phyloP scores from a whole-genome alignment of 2,113 vertebrate genomes.

The Heterochromis multidens region DNA sequence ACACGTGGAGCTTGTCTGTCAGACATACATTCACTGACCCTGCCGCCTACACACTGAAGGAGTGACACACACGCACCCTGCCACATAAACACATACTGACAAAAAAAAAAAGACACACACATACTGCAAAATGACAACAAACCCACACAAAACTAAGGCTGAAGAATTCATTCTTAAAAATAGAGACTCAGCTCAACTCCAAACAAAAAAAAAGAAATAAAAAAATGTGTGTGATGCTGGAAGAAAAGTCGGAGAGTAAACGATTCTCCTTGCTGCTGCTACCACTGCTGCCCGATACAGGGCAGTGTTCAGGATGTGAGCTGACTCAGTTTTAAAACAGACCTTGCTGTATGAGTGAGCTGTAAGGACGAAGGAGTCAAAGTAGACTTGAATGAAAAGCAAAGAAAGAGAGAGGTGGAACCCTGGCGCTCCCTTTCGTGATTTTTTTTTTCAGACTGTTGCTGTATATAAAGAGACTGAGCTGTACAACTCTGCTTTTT shows the following conservation, averaged over 20 bases:
- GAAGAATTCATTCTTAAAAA: slow-evolving; percentile 36
- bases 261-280: slow-evolving; percentile 64
- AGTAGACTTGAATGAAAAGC: not conserved
- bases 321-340: slow-evolving; percentile 21
- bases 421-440: not conserved
- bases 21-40: slow-evolving; percentile 45
- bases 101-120: not conserved
- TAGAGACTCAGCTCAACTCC: slow-evolving; percentile 15
- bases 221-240: slow-evolving; percentile 14
- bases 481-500: slow-evolving; percentile 50
- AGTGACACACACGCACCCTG: slow-evolving; percentile 49
- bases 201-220: not conserved
- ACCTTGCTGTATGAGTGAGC: slow-evolving; percentile 51
- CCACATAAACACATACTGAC: slow-evolving; percentile 18
- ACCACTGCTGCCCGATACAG: slow-evolving; percentile 56
- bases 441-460: slow-evolving; percentile 22
- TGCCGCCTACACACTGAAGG: slow-evolving; percentile 47
- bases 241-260: slow-evolving; percentile 41
- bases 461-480: slow-evolving; percentile 63
- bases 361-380: slow-evolving; percentile 6
- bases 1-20: slow-evolving; percentile 37
- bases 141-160: slow-evolving; percentile 18
- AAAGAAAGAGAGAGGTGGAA: slow-evolving; percentile 1
- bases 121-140: slow-evolving; percentile 13
- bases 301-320: slow-evolving; percentile 30